These are phyloP conservation scores for Anagyrus pseudococci DNA, from an alignment of 2,888 invertebrate species.

Conservation along the genomic window DNA sequence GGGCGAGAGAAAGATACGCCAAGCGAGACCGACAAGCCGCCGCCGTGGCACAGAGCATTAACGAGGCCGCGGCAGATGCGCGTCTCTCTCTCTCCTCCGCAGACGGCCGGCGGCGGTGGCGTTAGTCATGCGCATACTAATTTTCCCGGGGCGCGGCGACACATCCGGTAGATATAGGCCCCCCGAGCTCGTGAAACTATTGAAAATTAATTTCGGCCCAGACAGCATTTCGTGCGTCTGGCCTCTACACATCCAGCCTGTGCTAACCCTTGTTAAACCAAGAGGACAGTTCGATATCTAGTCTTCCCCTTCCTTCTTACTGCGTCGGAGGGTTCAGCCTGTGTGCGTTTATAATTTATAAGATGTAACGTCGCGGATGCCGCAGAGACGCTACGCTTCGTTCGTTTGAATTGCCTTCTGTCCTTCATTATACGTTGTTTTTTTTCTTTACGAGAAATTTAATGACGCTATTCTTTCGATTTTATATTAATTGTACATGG, in stretches of 20 bases:
- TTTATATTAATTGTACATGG: too few species aligned
- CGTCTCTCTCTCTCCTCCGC: not conserved
- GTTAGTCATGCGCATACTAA: conserved; percentile 32
- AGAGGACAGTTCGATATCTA: not conserved
- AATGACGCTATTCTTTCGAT: too few species aligned
- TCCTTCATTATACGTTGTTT: too few species aligned
- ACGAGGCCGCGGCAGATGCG: conserved; percentile 16
- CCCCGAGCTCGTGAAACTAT: conserved; percentile 5
- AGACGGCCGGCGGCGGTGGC: not conserved
- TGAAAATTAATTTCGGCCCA: conserved; percentile 25
- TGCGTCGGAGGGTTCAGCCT: not conserved
- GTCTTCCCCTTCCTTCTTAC: too few species aligned
- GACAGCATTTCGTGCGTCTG: not conserved
- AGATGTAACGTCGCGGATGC: not conserved
- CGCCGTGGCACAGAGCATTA: not conserved
- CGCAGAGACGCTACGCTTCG: not conserved
- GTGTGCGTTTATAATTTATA: not conserved
- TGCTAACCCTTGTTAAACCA: not conserved
- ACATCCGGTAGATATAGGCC: conserved; percentile 21
- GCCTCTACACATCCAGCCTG: not conserved
- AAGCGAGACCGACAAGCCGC: not conserved
- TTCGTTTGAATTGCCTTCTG: not conserved
- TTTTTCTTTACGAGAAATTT: not conserved
- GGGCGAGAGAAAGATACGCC: too few species aligned
- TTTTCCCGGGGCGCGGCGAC: conserved; percentile 8